These are phyloP conservation scores for Actinemys pallida DNA, from an alignment of 2,113 vertebrate genomes.

Conservation along the genomic window DNA sequence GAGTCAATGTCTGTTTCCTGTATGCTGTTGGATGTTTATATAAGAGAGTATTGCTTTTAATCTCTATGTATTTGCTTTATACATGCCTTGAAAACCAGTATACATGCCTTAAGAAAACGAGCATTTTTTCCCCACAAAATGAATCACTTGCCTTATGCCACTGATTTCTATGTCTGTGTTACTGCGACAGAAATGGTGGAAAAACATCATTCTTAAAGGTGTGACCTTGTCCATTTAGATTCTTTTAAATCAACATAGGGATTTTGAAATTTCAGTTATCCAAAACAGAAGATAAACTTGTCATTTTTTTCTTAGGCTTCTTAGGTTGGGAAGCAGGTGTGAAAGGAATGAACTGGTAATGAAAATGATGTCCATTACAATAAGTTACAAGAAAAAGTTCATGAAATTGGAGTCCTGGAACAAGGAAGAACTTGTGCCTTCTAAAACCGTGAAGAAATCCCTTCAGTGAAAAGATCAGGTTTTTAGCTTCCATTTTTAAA, in stretches of 20 bases:
- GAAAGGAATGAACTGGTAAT: background rate
- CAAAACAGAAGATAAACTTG: background rate
- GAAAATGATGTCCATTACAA: background rate
- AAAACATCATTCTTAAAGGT: constrained; percentile 50
- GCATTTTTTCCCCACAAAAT: constrained; percentile 57
- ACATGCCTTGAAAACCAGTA: constrained; percentile 25
- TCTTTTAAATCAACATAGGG: background rate
- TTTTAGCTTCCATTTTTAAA: background rate
- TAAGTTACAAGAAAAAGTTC: constrained; percentile 1
- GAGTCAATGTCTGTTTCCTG: background rate
- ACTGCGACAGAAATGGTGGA: constrained; percentile 41
- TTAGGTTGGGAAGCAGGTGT: background rate
- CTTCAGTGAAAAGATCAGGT: constrained; percentile 5
- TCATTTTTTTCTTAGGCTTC: background rate
- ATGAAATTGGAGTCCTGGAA: background rate
- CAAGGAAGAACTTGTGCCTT: background rate
- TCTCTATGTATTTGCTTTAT: constrained; percentile 44
- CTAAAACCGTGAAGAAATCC: background rate
- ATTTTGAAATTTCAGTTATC: constrained; percentile 18
- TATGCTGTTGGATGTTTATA: background rate
- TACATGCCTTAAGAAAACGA: constrained; percentile 12
- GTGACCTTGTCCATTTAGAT: constrained; percentile 10
- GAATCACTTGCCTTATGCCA: constrained; percentile 51
- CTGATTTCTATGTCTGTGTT: constrained; percentile 46
- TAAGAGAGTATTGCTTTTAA: constrained; percentile 14